These are phyloP conservation scores for Eulemur coronatus DNA, from an alignment of 2,797 vertebrate species.

Conservation along the genomic window DNA sequence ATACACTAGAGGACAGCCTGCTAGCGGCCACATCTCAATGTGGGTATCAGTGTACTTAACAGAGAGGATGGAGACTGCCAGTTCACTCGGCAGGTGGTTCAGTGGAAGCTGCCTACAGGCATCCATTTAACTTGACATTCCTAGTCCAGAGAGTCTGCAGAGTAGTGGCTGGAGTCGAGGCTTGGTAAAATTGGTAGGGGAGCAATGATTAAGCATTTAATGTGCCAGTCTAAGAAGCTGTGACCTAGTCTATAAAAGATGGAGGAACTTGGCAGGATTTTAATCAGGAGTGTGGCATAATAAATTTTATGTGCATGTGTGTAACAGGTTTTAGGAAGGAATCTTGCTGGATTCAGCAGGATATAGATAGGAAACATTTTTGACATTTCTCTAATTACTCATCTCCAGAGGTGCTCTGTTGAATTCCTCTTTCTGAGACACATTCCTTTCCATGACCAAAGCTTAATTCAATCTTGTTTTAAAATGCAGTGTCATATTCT, in stretches of 20 bases:
- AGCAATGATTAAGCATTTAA: neutral
- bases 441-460: neutral
- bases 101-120: neutral
- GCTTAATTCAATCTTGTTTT: neutral
- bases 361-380: neutral
- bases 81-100: neutral
- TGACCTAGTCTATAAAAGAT: neutral
- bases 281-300: neutral
- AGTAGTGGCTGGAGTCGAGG: neutral
- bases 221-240: neutral
- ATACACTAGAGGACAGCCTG: neutral
- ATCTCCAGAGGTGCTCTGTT: neutral
- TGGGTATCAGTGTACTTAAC: neutral
- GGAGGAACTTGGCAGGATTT: neutral
- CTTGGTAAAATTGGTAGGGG: neutral
- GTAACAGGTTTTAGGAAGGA: neutral
- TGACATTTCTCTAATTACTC: neutral
- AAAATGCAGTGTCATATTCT: neutral
- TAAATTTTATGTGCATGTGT: neutral
- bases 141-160: too few species aligned
- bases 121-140: neutral
- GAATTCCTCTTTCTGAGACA: neutral
- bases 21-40: neutral
- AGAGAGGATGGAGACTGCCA: neutral
- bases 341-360: neutral